Evolutionary conservation across 2,888 invertebrate species (phyloP).

Genomic region (Trachelus iudaicus): DNA sequence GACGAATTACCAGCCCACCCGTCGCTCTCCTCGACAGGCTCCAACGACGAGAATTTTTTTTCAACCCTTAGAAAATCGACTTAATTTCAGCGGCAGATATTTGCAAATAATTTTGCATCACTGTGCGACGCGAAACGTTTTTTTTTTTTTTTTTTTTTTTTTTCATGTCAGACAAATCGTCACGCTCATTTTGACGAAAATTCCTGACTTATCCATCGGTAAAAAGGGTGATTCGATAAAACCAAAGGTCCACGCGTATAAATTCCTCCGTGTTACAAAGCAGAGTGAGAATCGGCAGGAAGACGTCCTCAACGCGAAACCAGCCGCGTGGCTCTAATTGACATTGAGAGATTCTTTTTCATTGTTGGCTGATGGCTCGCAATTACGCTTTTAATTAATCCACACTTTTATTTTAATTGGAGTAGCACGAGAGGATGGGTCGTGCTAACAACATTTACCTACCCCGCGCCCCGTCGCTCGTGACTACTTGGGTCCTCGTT

Average conservation of each 20-base stretch:
- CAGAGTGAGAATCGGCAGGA: not conserved
- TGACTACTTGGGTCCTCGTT: not conserved
- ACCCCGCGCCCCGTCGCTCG: constrained; percentile 5
- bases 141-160: too few relatives aligned
- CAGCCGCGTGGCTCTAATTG: constrained; percentile 8
- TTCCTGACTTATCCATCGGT: too few relatives aligned
- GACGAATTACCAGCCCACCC: not conserved
- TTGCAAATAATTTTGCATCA: not conserved
- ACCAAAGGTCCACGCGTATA: not conserved
- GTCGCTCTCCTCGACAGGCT: not conserved
- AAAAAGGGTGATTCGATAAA: not conserved
- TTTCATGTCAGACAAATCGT: too few relatives aligned
- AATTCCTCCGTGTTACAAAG: not conserved
- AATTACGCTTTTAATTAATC: constrained; percentile 20
- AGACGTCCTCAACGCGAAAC: not conserved
- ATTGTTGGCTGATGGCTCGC: constrained; percentile 17
- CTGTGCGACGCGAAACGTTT: too few relatives aligned
- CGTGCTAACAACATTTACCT: constrained; percentile 16
- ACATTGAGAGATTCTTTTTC: constrained; percentile 18
- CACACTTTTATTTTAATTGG: constrained; percentile 18
- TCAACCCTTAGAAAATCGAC: not conserved
- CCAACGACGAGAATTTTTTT: not conserved
- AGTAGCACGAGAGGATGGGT: constrained; percentile 10
- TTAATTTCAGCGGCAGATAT: not conserved
- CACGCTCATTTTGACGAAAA: too few relatives aligned